These are phyloP conservation scores for Rhea pennata DNA, from an alignment of 2,113 vertebrate genomes.

Conservation along the genomic window DNA sequence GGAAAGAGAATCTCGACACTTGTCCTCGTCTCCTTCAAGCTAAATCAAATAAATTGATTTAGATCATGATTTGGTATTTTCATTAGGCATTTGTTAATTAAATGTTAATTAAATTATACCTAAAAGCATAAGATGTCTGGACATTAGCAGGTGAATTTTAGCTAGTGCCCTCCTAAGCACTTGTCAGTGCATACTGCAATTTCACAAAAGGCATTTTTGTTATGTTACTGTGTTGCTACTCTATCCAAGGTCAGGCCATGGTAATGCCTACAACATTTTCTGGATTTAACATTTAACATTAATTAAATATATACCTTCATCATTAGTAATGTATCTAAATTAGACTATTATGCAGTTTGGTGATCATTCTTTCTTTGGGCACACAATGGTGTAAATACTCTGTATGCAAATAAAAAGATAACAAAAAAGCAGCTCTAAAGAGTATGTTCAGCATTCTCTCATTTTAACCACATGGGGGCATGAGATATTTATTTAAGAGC, in stretches of 20 bases:
- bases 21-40: background rate
- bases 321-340: background rate
- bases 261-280: background rate
- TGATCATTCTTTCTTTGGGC: background rate
- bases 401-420: background rate
- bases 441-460: conserved; percentile 20
- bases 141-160: background rate
- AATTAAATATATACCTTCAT: background rate
- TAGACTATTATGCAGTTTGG: background rate
- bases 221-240: background rate
- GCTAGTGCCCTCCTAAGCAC: background rate
- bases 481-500: conserved; percentile 65
- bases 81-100: background rate
- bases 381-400: background rate
- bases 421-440: background rate
- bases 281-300: background rate
- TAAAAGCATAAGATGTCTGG: background rate
- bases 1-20: background rate
- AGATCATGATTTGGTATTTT: background rate
- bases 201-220: background rate
- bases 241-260: background rate
- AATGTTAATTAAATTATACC: background rate
- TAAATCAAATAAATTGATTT: background rate
- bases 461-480: conserved; percentile 74
- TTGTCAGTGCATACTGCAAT: background rate